Evolutionary conservation across 2,113 vertebrate species (phyloP).

Genomic region (Chionomys nivalis): DNA sequence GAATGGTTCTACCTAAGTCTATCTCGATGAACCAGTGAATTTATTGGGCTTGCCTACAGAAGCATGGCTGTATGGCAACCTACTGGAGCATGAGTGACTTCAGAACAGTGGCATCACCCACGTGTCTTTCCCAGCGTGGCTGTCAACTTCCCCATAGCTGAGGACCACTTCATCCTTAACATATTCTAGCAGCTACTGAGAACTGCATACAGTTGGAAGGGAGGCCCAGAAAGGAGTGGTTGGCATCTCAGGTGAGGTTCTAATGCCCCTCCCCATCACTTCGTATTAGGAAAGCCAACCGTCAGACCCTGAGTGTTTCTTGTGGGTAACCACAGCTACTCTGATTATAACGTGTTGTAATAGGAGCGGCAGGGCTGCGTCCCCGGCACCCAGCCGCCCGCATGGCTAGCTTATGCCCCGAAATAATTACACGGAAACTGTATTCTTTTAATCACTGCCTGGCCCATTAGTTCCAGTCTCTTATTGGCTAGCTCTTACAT

Average conservation of each 20-base stretch:
- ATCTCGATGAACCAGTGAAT: background rate
- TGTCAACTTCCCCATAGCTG: background rate
- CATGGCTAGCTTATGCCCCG: no score
- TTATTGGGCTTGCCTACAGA: no score
- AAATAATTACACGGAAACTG: no score
- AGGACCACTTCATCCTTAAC: background rate
- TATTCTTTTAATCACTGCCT: no score
- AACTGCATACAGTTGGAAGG: background rate
- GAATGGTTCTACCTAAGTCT: background rate
- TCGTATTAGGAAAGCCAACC: background rate
- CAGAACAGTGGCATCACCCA: background rate
- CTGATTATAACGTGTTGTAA: no score
- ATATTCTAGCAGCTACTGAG: no score
- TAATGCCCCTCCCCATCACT: background rate
- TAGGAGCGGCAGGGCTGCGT: no score
- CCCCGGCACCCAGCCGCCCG: no score
- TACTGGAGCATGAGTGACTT: background rate
- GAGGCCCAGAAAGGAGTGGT: background rate
- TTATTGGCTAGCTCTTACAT: no score
- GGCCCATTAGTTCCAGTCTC: no score
- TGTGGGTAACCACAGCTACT: background rate
- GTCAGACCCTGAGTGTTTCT: background rate
- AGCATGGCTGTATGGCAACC: no score
- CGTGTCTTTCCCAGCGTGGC: background rate
- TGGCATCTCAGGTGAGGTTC: no score